Evolutionary conservation across 2,888 invertebrate genomes (phyloP).

Genomic region (Sinopyrophorus schimmeli): DNA sequence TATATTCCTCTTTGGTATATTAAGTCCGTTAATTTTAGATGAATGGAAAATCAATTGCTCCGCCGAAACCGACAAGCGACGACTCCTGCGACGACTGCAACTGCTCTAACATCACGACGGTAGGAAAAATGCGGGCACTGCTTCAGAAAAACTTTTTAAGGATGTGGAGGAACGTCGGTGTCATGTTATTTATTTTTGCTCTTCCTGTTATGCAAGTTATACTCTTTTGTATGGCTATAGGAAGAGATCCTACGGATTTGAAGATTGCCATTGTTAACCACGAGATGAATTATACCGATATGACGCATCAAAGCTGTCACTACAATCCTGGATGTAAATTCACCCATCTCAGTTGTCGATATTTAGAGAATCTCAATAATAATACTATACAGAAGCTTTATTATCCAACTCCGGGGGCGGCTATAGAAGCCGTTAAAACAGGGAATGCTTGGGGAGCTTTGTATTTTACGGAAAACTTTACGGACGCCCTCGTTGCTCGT

Average conservation of each 20-base stretch:
- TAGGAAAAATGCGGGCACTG: constrained; percentile 81
- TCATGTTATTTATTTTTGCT: constrained; percentile 82
- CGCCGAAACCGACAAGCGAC: constrained; percentile 56
- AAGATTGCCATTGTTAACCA: constrained; percentile 60
- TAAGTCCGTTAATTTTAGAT: constrained; percentile 23
- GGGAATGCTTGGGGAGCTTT: constrained; percentile 90
- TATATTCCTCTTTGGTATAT: no score
- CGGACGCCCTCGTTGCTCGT: constrained; percentile 80
- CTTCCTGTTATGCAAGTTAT: constrained; percentile 84
- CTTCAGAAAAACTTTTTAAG: constrained; percentile 87
- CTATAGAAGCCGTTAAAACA: constrained; percentile 70
- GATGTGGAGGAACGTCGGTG: constrained; percentile 80
- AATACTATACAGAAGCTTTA: constrained; percentile 71
- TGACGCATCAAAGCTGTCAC: constrained; percentile 54
- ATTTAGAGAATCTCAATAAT: constrained; percentile 74
- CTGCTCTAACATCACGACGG: constrained; percentile 69
- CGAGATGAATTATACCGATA: constrained; percentile 61
- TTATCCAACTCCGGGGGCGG: constrained; percentile 68
- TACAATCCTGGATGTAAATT: constrained; percentile 68
- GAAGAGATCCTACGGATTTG: constrained; percentile 74
- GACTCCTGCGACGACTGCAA: constrained; percentile 63
- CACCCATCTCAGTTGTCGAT: constrained; percentile 75
- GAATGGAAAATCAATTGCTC: constrained; percentile 27
- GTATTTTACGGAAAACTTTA: constrained; percentile 88
- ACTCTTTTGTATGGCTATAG: constrained; percentile 84